Base-by-base conservation (phyloP, 2,888 invertebrate genomes). In the Cephus rjabovi region DNA sequence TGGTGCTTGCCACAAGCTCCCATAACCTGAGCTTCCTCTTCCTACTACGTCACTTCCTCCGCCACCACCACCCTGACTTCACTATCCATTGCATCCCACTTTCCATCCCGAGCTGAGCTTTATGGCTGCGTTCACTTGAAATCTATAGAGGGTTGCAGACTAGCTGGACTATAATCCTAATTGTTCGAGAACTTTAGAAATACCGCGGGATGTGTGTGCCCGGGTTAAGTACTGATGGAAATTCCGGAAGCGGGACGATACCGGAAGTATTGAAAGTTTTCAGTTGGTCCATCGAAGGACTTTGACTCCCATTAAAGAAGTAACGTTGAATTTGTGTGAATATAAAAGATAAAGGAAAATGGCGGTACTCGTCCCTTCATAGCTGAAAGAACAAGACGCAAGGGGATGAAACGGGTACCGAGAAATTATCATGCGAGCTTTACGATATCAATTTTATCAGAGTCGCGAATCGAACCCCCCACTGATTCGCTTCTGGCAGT, bases 131-230 rank as follows among this genome's bases (percentile, higher is more conserved):
- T 80, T 83, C 83, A 78, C 69, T 77, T 79, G 80, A 76, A 84
- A 86, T 85, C 85, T 87, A 84, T 85, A 82, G 84, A 80, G 83
- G 78, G 34, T 83, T 82, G 76, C 76, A 75, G 82, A 81, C 76
- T 82, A 83, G 80, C 79, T 74, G 78, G 74, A 73, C 76, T 80
- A 82, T 85, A 84, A 87, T 87, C 83, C 88, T 87, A 87, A 87
- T 88, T 87, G 88, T 86, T 87, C 85, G 76, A 78, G 81, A 87
- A 88, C 86, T 88, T 87, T 88, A 84, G 85, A 81, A 83, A 85
- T 86, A 85, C 82, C 82, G 83, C 77, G 79, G 80, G 80, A 83
- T 83, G 79, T 83, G 83, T 83, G 84, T 80, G 79, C 78, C 77
- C 79, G 78, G 82, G 83, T 86, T 86, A 84, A 86, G 83, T 79